Conservation (phyloP, 2,888 invertebrate species). For the Geophilus truncorum region DNA sequence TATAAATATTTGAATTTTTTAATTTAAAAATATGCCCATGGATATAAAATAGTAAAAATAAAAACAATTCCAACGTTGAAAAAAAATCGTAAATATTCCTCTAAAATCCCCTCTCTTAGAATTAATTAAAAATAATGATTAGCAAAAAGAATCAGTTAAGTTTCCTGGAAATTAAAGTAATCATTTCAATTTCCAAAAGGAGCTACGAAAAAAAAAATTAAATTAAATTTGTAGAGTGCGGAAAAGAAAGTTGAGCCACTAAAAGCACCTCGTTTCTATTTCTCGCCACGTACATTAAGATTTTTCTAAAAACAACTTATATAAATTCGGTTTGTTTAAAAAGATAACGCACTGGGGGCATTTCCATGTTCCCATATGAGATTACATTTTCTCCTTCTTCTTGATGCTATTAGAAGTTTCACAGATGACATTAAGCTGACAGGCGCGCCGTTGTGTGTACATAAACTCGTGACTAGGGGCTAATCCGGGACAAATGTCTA, state of each 20-base stretch:
- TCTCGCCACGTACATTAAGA: background rate
- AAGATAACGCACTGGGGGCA: background rate
- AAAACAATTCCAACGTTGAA: background rate
- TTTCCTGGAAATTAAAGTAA: background rate
- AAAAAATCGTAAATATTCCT: background rate
- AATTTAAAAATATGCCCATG: too few species aligned
- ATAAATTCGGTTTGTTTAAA: conserved; percentile 7
- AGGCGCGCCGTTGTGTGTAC: conserved; percentile 25
- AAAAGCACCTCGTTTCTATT: background rate
- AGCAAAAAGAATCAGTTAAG: background rate
- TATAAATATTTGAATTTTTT: too few species aligned
- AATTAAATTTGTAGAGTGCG: background rate
- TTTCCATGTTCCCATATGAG: conserved; percentile 22
- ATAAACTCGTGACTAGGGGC: conserved; percentile 19
- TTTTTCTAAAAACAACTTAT: background rate
- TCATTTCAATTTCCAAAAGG: background rate
- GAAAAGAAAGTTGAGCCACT: background rate
- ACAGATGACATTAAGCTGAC: conserved; percentile 27
- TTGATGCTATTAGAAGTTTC: conserved; percentile 25
- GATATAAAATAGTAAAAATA: too few species aligned
- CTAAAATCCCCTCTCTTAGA: background rate
- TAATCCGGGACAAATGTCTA: conserved; percentile 27
- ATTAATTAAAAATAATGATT: background rate
- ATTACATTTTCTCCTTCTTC: conserved; percentile 10
- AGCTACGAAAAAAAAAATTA: background rate